Percentiles rank a stretch among this genome's conserved stretches.
Conservation (phyloP, 1,140 invertebrate species). For the Drosophila virilis region DNA sequence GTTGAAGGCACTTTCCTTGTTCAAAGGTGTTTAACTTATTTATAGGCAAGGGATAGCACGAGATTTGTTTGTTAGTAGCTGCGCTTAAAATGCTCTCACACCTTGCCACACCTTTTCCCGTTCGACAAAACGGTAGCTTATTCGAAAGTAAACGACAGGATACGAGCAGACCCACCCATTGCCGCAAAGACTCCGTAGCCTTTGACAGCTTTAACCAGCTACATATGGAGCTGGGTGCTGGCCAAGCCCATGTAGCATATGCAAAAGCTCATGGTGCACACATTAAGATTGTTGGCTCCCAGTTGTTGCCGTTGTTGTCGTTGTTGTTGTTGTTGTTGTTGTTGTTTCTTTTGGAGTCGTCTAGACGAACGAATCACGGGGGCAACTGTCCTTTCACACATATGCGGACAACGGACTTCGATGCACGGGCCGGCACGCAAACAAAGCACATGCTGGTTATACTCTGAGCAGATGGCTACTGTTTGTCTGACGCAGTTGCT, state of each 20-base stretch:
- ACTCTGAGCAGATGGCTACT: slow-evolving; percentile 35
- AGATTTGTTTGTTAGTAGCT: slow-evolving; percentile 31
- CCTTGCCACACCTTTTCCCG: slow-evolving; percentile 54
- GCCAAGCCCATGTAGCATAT: slow-evolving; percentile 45
- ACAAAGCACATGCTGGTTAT: slow-evolving; percentile 44
- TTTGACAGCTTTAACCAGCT: slow-evolving; percentile 19
- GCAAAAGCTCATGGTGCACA: slow-evolving; percentile 45
- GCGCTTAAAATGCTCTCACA: slow-evolving; percentile 23
- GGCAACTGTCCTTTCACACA: slow-evolving; percentile 58
- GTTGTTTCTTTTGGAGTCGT: slow-evolving; percentile 48
- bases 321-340: slow-evolving; percentile 27
- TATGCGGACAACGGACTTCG: slow-evolving; percentile 31
- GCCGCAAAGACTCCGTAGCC: slow-evolving; percentile 17
- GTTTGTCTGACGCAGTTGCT: slow-evolving; percentile 46
- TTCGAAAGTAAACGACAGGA: slow-evolving; percentile 10
- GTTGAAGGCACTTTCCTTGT: no score
- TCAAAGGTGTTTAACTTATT: no score
- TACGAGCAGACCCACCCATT: slow-evolving; percentile 24
- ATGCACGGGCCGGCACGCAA: slow-evolving; percentile 51
- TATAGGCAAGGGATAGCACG: no score
- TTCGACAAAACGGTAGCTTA: slow-evolving; percentile 11
- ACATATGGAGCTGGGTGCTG: slow-evolving; percentile 5
- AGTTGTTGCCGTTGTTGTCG: slow-evolving; percentile 23
- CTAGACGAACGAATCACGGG: slow-evolving; percentile 61
- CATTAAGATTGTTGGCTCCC: slow-evolving; percentile 29